These are phyloP conservation scores for Lamellibrachia satsuma DNA, from an alignment of 2,888 invertebrate genomes.

Conservation along the genomic window DNA sequence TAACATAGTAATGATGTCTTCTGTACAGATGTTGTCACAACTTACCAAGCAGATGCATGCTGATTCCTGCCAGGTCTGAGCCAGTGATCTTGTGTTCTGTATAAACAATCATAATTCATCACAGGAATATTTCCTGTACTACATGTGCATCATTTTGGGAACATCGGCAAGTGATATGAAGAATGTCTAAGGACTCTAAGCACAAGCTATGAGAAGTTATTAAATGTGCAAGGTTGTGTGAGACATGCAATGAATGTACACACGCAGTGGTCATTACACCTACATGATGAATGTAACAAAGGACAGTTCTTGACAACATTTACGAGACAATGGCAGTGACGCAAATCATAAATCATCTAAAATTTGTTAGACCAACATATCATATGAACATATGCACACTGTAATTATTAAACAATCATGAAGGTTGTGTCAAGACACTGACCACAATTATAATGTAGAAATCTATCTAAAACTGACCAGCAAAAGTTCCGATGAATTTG, in stretches of 20 bases:
- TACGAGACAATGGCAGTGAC: no score
- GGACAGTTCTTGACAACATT: no score
- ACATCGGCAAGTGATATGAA: not conserved
- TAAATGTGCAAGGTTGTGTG: not conserved
- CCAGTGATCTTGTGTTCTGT: not conserved
- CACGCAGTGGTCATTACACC: no score
- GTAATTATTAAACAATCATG: no score
- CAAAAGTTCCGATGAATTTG: not conserved
- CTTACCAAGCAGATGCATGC: not conserved
- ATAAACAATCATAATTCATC: not conserved
- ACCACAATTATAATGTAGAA: not conserved
- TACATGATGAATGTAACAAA: no score
- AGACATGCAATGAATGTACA: not conserved
- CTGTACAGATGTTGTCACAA: not conserved
- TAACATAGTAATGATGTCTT: not conserved
- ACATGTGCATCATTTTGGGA: not conserved
- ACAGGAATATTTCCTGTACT: not conserved
- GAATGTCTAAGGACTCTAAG: not conserved
- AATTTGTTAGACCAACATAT: no score
- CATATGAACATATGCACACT: no score
- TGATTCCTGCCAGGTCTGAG: not conserved
- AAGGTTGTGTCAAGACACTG: no score
- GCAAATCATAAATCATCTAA: no score
- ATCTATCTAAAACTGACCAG: not conserved
- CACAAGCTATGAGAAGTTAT: not conserved